A percentile compares a stretch with the other conserved stretches of the same genome.
Evolutionary conservation across 1,140 invertebrate species (phyloP).

Genomic region (Solenopsis invicta): DNA sequence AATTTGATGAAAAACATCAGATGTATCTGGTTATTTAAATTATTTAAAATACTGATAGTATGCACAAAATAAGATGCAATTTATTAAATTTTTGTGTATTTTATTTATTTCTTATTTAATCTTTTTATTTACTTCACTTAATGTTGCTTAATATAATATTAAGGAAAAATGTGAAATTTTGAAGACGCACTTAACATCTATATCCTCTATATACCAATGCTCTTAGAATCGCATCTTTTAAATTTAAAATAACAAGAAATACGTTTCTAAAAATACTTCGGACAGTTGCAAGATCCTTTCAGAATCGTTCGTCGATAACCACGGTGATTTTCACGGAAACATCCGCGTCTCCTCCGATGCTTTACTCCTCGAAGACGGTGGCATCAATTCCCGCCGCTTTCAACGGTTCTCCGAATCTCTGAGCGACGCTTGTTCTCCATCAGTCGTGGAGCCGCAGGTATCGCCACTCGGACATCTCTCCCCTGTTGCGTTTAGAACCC

Average conservation of each 20-base stretch:
- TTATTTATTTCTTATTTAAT: too few relatives aligned
- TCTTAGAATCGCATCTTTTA: background rate
- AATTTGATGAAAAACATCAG: too few relatives aligned
- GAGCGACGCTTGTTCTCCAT: conserved; percentile 19
- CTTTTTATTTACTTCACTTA: too few relatives aligned
- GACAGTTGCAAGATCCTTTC: background rate
- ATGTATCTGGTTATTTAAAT: too few relatives aligned
- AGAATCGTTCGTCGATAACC: background rate
- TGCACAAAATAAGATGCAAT: too few relatives aligned
- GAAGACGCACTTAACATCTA: too few relatives aligned
- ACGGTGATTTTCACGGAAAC: conserved; percentile 7
- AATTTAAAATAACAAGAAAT: background rate
- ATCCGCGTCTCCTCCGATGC: background rate
- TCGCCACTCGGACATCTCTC: conserved; percentile 37
- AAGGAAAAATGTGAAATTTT: too few relatives aligned
- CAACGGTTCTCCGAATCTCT: conserved; percentile 62
- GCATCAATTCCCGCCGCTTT: conserved; percentile 8
- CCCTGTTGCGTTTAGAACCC: conserved; percentile 14
- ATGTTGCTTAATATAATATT: too few relatives aligned
- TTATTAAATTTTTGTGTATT: too few relatives aligned
- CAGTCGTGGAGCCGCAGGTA: background rate
- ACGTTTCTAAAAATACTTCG: background rate
- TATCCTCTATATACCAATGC: too few relatives aligned
- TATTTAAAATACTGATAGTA: too few relatives aligned
- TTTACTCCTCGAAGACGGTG: conserved; percentile 22